Evolutionary conservation across 2,888 invertebrate species (phyloP), one percentile per base, ranked within the genome.

Genomic region (Panopea generosa): DNA sequence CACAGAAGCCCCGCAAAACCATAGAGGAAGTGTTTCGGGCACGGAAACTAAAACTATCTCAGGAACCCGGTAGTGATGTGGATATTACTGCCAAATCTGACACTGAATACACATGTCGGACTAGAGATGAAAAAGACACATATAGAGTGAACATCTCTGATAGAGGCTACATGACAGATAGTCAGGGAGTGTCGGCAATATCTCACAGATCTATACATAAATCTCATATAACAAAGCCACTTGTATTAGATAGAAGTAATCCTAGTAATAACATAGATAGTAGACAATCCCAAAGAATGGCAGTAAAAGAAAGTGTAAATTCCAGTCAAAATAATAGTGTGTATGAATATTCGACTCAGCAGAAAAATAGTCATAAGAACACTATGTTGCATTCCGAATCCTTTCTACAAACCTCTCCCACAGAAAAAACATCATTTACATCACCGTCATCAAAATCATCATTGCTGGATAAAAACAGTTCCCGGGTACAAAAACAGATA

Each of bases 111-210:
- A 22, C 11, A 7, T 45, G 4, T 9, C 20, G 16, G 16, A 33
- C 33, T 33, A 33, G 11, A 33, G n/a, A n/a, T n/a, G 9, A 11
- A 16, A 18, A 16, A 18, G 45, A 45, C 20, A 24, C 14, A 11
- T 16, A n/a, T 20, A 49, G 1, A n/a, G 7, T 16, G 29, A 20
- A n/a, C 9, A 1, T 6, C 6, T 4, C 50, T 6, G 66, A 70
- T 14, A 55, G 45, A 29, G 70, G 61, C 0, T 59, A 67, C 59
- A 18, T 40, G 2, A 71, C 62, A 26, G 76, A 76, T 27, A 56
- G 27, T 40, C 49, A 26, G 40, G 73, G 67, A 6, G 55, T 67
- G 29, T 67, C 73, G 4, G 61, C 67, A 27, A 22, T 67, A 11
- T 66, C 67, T 1, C 73, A 73, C 20, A 24, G 67, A 18, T 26